These are phyloP conservation scores for Pseudois nayaur DNA, from an alignment of 2,113 vertebrate species.

Conservation along the genomic window DNA sequence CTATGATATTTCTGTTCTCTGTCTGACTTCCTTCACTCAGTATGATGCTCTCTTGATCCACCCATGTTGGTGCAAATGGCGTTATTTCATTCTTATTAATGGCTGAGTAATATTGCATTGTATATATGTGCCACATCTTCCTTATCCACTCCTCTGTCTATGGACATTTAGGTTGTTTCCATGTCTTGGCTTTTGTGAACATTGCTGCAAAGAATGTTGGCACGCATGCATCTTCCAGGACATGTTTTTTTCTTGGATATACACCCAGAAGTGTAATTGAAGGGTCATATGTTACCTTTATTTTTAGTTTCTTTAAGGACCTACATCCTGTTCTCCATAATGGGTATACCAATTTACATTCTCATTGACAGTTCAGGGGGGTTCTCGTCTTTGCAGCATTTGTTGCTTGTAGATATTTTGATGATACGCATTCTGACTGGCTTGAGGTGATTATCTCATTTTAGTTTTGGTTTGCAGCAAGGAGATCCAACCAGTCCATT, in stretches of 20 bases:
- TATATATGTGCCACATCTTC: not conserved
- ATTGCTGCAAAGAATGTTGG: not conserved
- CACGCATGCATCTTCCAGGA: rapidly evolving
- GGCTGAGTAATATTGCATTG: not conserved
- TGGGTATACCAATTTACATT: not conserved
- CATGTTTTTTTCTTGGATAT: not conserved
- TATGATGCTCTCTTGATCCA: not conserved
- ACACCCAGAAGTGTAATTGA: not conserved
- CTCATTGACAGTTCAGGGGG: not conserved
- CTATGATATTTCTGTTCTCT: not conserved
- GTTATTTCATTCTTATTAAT: not conserved
- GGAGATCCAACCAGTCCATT: too few relatives aligned
- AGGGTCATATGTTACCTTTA: not conserved
- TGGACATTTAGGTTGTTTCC: not conserved
- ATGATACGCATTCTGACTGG: not conserved
- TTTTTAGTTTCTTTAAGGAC: not conserved
- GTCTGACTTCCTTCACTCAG: not conserved
- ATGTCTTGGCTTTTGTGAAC: not conserved
- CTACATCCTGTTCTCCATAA: not conserved
- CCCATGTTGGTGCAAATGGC: not conserved
- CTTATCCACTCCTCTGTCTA: not conserved
- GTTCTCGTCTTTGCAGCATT: not conserved
- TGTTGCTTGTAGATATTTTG: not conserved
- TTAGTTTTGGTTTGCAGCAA: not conserved
- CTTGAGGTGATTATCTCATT: not conserved